Percentiles rank a stretch among this genome's conserved stretches.
phyloP scores from a whole-genome alignment of 92 coral and sea anemone species.

The Palythoa grandiflora region DNA sequence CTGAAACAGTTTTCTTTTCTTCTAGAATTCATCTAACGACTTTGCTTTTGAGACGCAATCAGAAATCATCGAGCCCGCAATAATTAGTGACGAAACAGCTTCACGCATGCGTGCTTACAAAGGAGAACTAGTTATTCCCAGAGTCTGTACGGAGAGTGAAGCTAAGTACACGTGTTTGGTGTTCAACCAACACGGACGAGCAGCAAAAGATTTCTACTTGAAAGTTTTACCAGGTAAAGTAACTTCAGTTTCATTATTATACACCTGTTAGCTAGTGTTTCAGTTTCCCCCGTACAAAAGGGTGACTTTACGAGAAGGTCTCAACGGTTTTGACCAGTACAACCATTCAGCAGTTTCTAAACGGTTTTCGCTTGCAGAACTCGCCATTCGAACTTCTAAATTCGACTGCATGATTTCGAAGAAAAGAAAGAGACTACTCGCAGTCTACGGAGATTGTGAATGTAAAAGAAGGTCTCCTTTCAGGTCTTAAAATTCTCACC shows the following conservation, averaged over 20 bases:
- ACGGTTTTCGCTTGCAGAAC: no score
- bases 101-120: conserved; percentile 44
- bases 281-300: neutral
- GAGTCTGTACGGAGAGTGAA: neutral
- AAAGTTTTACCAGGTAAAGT: conserved; percentile 38
- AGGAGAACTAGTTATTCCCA: conserved; percentile 1
- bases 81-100: neutral
- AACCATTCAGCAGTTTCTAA: no score
- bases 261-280: neutral
- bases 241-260: neutral
- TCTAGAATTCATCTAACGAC: conserved; percentile 7
- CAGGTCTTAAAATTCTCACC: no score
- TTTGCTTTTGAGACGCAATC: neutral
- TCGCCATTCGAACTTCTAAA: no score
- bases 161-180: conserved; percentile 40
- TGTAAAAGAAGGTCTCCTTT: no score
- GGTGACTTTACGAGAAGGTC: neutral
- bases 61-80: conserved; percentile 13
- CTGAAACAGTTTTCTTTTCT: neutral
- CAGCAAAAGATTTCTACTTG: conserved; percentile 30
- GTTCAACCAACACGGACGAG: conserved; percentile 28
- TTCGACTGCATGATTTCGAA: no score
- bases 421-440: no score
- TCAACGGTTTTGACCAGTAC: no score
- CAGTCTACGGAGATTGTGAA: no score